Conservation (phyloP, 2,888 invertebrate genomes). For the Hanleya hanleyi region DNA sequence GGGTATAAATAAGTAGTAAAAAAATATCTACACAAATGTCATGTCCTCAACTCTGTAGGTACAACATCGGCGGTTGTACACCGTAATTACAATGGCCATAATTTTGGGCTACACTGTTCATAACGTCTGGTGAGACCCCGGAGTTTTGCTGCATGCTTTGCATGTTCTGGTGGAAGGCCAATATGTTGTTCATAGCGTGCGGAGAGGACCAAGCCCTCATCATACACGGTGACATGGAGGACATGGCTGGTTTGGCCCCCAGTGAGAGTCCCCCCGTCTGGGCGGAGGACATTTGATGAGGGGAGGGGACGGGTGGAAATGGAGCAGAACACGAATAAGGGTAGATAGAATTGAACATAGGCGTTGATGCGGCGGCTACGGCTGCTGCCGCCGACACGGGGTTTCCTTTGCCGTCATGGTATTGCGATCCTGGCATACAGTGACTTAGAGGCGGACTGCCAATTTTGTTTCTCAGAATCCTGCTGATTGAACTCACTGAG, state of each 20-base stretch:
- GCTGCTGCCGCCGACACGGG: neutral
- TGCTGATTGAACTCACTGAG: slow-evolving; percentile 93
- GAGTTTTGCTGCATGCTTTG: neutral
- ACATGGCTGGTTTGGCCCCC: slow-evolving; percentile 6
- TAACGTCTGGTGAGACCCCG: neutral
- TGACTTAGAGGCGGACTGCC: slow-evolving; percentile 55
- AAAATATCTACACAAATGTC: too few species aligned
- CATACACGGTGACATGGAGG: slow-evolving; percentile 16
- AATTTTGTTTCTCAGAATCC: slow-evolving; percentile 93
- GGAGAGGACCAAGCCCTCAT: slow-evolving; percentile 31
- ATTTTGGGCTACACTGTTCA: slow-evolving; percentile 5
- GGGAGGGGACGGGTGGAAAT: neutral
- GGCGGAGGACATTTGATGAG: neutral
- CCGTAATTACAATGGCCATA: slow-evolving; percentile 11
- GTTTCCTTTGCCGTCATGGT: neutral
- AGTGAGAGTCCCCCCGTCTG: neutral
- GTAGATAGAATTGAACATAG: slow-evolving; percentile 8
- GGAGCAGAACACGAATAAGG: slow-evolving; percentile 4
- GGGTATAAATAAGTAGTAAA: too few species aligned
- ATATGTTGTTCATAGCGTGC: slow-evolving; percentile 33
- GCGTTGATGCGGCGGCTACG: neutral
- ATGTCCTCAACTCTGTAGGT: slow-evolving; percentile 5
- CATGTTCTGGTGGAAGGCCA: slow-evolving; percentile 20
- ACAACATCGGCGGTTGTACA: slow-evolving; percentile 2
- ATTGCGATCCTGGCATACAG: neutral